phyloP scores from a whole-genome alignment of 2,113 vertebrate genomes.

The Cynocephalus volans region DNA sequence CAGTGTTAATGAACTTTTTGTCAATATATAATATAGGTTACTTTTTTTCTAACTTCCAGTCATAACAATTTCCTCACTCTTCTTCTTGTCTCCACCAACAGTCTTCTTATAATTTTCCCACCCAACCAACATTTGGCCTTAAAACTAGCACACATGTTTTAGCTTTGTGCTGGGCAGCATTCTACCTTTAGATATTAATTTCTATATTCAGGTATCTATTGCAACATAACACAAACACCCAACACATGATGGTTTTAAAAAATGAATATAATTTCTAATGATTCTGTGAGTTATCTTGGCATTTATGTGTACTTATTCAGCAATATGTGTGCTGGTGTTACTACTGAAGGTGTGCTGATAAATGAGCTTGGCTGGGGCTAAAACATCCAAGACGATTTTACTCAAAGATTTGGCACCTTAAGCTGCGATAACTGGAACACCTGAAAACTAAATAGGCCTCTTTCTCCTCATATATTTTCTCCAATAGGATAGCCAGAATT shows the following conservation, averaged over 20 bases:
- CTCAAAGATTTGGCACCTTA: background rate
- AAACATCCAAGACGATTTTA: background rate
- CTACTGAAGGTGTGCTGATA: background rate
- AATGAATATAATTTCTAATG: conserved; percentile 1
- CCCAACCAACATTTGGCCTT: background rate
- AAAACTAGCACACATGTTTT: background rate
- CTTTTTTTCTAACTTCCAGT: background rate
- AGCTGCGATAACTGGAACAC: background rate
- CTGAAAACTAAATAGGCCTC: background rate
- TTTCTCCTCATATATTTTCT: background rate
- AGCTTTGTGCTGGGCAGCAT: background rate
- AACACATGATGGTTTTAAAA: background rate
- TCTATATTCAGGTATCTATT: background rate
- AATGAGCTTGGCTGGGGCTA: background rate
- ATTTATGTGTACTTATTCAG: background rate
- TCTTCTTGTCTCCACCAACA: background rate
- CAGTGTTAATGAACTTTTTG: background rate
- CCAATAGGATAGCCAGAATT: background rate
- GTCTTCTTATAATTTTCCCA: background rate
- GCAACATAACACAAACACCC: background rate
- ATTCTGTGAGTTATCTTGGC: background rate
- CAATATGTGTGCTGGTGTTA: background rate
- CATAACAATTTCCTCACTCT: background rate
- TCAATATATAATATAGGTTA: background rate
- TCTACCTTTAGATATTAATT: background rate